A percentile compares a stretch with the other conserved stretches of the same genome.
Evolutionary conservation across 2,888 invertebrate species (phyloP).

Genomic region (Eilema depressum): DNA sequence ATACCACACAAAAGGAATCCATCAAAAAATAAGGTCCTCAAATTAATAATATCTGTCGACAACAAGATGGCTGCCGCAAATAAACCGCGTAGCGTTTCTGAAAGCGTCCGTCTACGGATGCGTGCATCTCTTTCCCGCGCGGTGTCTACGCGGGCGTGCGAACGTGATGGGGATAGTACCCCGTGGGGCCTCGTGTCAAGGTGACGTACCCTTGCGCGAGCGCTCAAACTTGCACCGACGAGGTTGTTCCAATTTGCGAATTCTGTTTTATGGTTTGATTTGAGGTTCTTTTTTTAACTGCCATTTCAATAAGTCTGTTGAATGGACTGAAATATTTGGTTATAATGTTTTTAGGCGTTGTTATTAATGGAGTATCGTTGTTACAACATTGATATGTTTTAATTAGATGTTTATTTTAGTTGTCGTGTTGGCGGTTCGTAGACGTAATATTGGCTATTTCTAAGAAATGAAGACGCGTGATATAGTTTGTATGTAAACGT

Average conservation of each 20-base stretch:
- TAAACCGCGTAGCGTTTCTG: conserved; percentile 82
- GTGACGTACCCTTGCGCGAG: conserved; percentile 79
- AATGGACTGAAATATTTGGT: conserved; percentile 43
- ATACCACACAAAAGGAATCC: conserved; percentile 31
- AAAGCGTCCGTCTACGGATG: conserved; percentile 83
- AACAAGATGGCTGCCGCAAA: conserved; percentile 79
- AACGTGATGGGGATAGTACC: conserved; percentile 69
- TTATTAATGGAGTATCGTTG: not conserved
- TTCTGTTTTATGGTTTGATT: conserved; percentile 48
- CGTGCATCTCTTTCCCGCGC: conserved; percentile 65
- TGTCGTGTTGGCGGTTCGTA: not conserved
- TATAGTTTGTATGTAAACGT: not conserved
- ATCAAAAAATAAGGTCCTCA: conserved; percentile 53
- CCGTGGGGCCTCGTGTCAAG: conserved; percentile 81
- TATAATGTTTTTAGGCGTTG: not conserved
- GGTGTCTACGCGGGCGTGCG: conserved; percentile 65
- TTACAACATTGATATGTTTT: not conserved
- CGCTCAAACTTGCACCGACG: conserved; percentile 58
- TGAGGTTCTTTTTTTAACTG: conserved; percentile 35
- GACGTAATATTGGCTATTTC: conserved; percentile 3
- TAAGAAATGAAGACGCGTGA: not conserved
- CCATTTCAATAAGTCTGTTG: conserved; percentile 25
- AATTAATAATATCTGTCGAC: conserved; percentile 73
- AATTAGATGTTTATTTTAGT: conserved; percentile 4
- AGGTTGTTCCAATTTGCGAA: conserved; percentile 58